Base-by-base conservation (phyloP, 2,797 vertebrate genomes). In the Anguilla marmorata region DNA sequence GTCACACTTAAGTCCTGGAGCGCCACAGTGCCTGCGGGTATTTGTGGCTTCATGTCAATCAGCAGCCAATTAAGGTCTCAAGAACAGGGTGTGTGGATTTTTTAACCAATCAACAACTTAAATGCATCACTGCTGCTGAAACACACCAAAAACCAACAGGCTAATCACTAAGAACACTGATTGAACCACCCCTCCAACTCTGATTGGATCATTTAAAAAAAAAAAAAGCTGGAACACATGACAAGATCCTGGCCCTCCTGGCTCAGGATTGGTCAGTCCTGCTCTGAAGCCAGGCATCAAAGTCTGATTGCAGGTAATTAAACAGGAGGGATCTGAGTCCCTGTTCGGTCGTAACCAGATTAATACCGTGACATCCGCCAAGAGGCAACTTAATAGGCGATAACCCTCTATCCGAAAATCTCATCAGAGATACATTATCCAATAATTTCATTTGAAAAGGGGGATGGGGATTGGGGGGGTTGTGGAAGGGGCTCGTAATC, bases 391-490 rank as follows among this genome's bases (percentile, higher is more conserved):
- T 79, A 79, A 79, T 79, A 37, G 74, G 21, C 21, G 45, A 50
- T 82, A 80, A 58, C 79, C 60, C 58, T 24, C 87, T 69, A 84
- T 87, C 79, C n/a, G 41, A 87, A 66, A 83, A 88, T 74, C 87
- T 88, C 63, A 88, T 58, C 69, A 52, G 63, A 33, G 66, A 85
- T 85, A 58, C 83, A 27, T 76, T 85, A 85, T 69, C 87, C 72
- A 56, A 88, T 85, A 58, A 76, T 88, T 88, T 87, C 50, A 74
- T 83, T 85, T 69, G 66, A 21, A 19, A 33, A 37, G 66, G 41
- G 52, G 56, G 50, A 79, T 1, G 27, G 80, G 19, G 63, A 33
- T 63, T 69, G 24, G 45, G 30, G 27, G 50, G 54, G 41, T 45
- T 48, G 9, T 83, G 6, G 19, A 14, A n/a, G 50, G 50, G 50